phyloP scores from a whole-genome alignment of 1,140 invertebrate species.

The Pogonognathellus flavescens region DNA sequence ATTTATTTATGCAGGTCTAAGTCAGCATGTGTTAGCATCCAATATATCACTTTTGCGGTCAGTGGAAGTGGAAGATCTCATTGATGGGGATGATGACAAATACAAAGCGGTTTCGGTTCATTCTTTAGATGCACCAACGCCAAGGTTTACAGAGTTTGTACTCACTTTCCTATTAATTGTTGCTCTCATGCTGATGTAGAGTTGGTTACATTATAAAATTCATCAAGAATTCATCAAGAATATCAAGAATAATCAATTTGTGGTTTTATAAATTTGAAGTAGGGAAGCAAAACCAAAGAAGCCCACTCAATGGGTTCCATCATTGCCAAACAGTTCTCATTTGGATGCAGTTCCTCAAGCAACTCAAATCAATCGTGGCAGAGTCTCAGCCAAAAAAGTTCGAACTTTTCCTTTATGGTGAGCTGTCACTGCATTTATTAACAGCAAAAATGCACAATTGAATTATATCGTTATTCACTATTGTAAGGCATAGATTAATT shows the following conservation, averaged over 20 bases:
- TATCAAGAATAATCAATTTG: no score
- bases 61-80: slow-evolving; percentile 97
- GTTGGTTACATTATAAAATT: no score
- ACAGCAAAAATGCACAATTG: no score
- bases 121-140: slow-evolving; percentile 83
- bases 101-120: slow-evolving; percentile 94
- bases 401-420: slow-evolving; percentile 95
- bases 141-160: no score
- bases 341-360: slow-evolving; percentile 99
- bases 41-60: slow-evolving; percentile 95
- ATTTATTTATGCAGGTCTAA: slow-evolving; percentile 75
- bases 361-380: slow-evolving; percentile 95
- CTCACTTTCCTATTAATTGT: no score
- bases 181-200: no score
- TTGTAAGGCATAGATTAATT: no score
- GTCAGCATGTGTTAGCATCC: slow-evolving; percentile 93
- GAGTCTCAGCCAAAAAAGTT: slow-evolving; percentile 93
- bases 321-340: slow-evolving; percentile 97
- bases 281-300: slow-evolving; percentile 91
- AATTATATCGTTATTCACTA: no score
- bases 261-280: background rate
- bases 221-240: no score
- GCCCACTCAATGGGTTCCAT: slow-evolving; percentile 89
- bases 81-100: slow-evolving; percentile 99
- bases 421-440: slow-evolving; percentile 55